Evolutionary conservation across 2,797 vertebrate genomes (phyloP).

Genomic region (Tarsius wallacei): DNA sequence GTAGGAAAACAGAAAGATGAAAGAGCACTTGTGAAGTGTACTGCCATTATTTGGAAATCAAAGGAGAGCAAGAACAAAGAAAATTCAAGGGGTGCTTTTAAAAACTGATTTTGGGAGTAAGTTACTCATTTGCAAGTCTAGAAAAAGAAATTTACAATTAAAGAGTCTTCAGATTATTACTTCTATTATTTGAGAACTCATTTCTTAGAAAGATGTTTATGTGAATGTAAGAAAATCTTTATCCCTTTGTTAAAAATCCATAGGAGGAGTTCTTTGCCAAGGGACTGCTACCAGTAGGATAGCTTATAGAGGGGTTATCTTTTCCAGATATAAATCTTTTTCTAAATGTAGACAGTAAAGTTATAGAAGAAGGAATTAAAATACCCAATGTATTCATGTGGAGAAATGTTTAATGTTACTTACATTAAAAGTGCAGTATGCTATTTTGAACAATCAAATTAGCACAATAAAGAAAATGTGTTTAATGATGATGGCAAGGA

Average conservation of each 20-base stretch:
- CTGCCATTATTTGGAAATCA: constrained; percentile 24
- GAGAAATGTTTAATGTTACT: not conserved
- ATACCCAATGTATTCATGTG: not conserved
- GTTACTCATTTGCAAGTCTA: constrained; percentile 28
- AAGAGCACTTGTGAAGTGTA: not conserved
- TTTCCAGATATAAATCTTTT: constrained; percentile 23
- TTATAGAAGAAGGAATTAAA: not conserved
- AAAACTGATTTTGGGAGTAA: constrained; percentile 38
- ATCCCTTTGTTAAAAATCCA: not conserved
- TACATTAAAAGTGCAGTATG: not conserved
- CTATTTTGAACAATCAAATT: constrained; percentile 38
- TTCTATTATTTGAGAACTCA: not conserved
- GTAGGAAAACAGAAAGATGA: not conserved
- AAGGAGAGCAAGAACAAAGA: not conserved
- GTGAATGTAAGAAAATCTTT: not conserved
- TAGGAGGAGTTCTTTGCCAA: not conserved
- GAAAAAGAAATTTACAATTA: not conserved
- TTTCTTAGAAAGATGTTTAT: not conserved
- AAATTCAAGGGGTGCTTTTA: not conserved
- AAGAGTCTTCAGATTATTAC: not conserved
- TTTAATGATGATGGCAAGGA: not conserved
- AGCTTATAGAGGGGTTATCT: not conserved
- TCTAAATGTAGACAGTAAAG: not conserved
- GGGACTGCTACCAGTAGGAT: constrained; percentile 8
- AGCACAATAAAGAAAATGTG: not conserved